A percentile compares a stretch with the other conserved stretches of the same genome.
These are phyloP conservation scores for Lissonota sp. DNA, from an alignment of 2,888 invertebrate genomes.

Conservation along the genomic window DNA sequence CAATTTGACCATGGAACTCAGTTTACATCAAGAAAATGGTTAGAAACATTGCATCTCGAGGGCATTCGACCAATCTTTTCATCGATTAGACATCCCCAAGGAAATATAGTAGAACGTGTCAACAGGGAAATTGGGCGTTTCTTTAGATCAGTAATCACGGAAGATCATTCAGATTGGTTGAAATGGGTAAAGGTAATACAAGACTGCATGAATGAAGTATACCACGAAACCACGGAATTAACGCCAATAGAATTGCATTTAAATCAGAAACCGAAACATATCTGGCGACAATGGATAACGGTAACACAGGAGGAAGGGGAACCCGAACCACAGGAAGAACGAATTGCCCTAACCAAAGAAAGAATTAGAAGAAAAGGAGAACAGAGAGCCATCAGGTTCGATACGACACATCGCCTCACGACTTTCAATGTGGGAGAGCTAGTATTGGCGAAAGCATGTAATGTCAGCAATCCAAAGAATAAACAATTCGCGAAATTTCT, in stretches of 20 bases:
- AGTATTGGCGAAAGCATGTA: background rate
- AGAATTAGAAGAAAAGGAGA: background rate
- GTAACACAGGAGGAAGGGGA: background rate
- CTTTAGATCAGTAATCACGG: background rate
- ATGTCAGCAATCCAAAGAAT: background rate
- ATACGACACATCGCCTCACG: background rate
- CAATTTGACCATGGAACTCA: conserved; percentile 25
- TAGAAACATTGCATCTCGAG: background rate
- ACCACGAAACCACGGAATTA: conserved; percentile 4
- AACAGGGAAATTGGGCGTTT: conserved; percentile 17
- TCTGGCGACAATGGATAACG: background rate
- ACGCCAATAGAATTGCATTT: conserved; percentile 2
- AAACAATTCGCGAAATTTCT: background rate
- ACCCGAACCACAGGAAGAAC: background rate
- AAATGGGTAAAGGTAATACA: background rate
- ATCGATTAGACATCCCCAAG: conserved; percentile 16
- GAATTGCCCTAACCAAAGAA: background rate
- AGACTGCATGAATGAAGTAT: background rate
- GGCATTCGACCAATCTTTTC: background rate
- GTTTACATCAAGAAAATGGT: conserved; percentile 22
- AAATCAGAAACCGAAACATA: background rate
- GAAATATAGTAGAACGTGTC: conserved; percentile 2
- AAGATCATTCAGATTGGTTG: background rate
- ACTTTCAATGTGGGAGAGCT: background rate
- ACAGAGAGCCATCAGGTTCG: background rate